Conservation (phyloP, 2,797 vertebrate species). For the Poliocrania exsul region DNA sequence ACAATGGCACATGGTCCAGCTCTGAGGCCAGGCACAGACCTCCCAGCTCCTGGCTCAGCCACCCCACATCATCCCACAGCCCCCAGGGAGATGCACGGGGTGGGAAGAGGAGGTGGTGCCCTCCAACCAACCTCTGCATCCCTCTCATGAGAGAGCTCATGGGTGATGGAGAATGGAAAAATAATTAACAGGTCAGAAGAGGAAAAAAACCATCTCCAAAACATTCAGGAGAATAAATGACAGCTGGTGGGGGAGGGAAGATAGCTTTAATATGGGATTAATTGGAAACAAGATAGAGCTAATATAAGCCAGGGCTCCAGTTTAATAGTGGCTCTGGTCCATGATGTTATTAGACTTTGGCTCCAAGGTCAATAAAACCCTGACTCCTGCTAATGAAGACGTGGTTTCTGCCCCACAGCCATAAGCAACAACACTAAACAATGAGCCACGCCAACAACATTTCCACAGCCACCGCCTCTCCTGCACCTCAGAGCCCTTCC, state of each 20-base stretch:
- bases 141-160: background rate
- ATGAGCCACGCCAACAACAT: background rate
- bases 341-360: constrained; percentile 1
- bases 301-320: constrained; percentile 37
- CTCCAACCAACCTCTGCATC: background rate
- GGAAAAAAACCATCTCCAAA: background rate
- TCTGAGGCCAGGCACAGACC: background rate
- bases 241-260: background rate
- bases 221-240: background rate
- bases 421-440: background rate
- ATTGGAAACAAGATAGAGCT: constrained; percentile 44
- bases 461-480: background rate
- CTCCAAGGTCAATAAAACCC: background rate
- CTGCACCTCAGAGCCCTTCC: background rate
- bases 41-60: background rate
- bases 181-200: background rate
- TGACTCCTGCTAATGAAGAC: constrained; percentile 9
- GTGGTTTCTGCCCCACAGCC: background rate
- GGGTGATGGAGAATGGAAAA: background rate
- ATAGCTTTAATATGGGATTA: background rate
- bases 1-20: rapidly evolving
- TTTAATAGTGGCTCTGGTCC: constrained; percentile 36
- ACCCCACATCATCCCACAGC: background rate
- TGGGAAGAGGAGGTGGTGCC: background rate
- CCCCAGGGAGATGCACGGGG: background rate